Base-by-base conservation (phyloP, 2,113 vertebrate genomes). In the Campylorhamphus procurvoides region DNA sequence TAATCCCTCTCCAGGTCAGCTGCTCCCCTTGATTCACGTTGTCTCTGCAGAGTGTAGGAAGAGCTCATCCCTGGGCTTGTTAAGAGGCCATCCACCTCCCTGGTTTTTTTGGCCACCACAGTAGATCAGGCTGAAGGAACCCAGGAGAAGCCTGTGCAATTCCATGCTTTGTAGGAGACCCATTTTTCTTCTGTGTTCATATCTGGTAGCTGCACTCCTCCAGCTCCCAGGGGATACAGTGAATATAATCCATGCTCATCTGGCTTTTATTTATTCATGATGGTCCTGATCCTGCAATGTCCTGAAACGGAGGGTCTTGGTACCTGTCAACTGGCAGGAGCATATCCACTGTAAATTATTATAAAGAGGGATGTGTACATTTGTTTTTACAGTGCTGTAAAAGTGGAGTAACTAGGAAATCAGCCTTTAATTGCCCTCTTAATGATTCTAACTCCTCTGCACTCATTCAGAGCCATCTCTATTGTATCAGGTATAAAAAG, bases 331-430 rank as follows among this genome's bases (percentile, higher is more conserved):
- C 31, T 37, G 16, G 47, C 14, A 84, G 76, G 40, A 84, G 58
- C 35, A 7, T 8, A 46, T 9, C 60, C 83, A 44, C 28, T 23
- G 49, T 47, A 64, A 85, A 95, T 85, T 13, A 33, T 62, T 24
- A 18, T 18, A 42, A 55, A 80, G 39, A 87, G 80, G 64, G 33
- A 58, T 16, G 55, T 18, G 82, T 42, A 14, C 12, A 1, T 91
- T 85, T 47, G 69, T 47, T 84, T 80, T 90, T 33, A 73, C 69
- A 53, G 22, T 3, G 86, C 83, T 78, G 46, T 77, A 24, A 84
- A 75, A 91, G 69, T 25, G 16, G 46, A 86, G 83, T 92, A 66
- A 83, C 69, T 73, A 85, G 50, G 87, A 76, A 92, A 87, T 89
- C 58, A 72, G 85, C 49, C 71, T 37, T 8, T 80, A 92, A 94